Percentiles rank a stretch among this genome's conserved stretches.
phyloP scores from a whole-genome alignment of 2,888 invertebrate genomes.

The Orthosia gracilis region DNA sequence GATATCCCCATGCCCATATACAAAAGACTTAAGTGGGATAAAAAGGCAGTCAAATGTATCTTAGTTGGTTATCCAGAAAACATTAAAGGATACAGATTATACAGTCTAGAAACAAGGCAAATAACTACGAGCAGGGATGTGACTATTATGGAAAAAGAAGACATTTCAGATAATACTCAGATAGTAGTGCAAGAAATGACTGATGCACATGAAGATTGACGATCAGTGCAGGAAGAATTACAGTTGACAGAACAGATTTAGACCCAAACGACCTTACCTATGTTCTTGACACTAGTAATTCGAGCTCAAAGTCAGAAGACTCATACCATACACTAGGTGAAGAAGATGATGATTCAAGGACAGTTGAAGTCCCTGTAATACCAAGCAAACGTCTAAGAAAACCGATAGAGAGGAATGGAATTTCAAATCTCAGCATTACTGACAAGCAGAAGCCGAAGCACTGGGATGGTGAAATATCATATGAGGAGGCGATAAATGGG shows the following conservation, averaged over 20 bases:
- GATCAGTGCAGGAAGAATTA: too few species aligned
- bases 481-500: constrained; percentile 9
- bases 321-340: too few species aligned
- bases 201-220: too few species aligned
- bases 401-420: not conserved
- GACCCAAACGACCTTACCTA: not conserved
- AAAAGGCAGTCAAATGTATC: not conserved
- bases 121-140: not conserved
- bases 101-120: not conserved
- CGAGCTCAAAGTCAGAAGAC: too few species aligned
- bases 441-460: not conserved
- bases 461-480: not conserved
- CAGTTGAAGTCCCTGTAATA: too few species aligned
- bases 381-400: not conserved
- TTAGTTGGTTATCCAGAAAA: too few species aligned
- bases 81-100: too few species aligned
- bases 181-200: not conserved
- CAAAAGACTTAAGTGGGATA: too few species aligned
- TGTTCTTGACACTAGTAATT: not conserved
- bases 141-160: not conserved
- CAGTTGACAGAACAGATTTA: not conserved
- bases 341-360: too few species aligned
- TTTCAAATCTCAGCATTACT: not conserved
- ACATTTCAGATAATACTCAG: not conserved
- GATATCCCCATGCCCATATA: too few species aligned